phyloP scores from a whole-genome alignment of 1,140 invertebrate genomes.

The Orius insidiosus region DNA sequence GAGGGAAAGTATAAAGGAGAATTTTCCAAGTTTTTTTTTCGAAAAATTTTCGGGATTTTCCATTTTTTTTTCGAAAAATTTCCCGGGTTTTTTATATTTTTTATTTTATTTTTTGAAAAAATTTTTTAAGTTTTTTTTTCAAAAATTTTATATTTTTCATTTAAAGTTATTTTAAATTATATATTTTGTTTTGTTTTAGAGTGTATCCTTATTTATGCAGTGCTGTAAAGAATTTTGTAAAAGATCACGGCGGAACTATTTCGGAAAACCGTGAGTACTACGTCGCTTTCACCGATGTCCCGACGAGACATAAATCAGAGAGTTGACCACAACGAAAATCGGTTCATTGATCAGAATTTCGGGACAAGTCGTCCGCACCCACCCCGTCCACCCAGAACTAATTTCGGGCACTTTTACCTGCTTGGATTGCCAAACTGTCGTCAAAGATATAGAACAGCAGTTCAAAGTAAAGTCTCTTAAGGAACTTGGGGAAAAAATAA shows the following conservation, averaged over 20 bases:
- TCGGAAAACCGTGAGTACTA: slow-evolving; percentile 84
- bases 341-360: slow-evolving; percentile 88
- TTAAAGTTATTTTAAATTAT: slow-evolving; percentile 8
- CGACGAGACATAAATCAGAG: slow-evolving; percentile 80
- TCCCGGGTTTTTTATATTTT: no score
- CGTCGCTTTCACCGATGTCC: slow-evolving; percentile 83
- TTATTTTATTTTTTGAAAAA: no score
- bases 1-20: no score
- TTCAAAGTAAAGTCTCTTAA: slow-evolving; percentile 59
- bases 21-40: no score
- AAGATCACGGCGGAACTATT: slow-evolving; percentile 53
- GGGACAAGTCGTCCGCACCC: slow-evolving; percentile 94
- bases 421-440: slow-evolving; percentile 89
- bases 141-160: no score
- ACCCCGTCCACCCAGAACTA: slow-evolving; percentile 93
- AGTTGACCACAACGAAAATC: slow-evolving; percentile 87
- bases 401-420: slow-evolving; percentile 87
- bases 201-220: slow-evolving; percentile 88
- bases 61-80: no score
- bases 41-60: no score
- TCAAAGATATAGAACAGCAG: slow-evolving; percentile 93
- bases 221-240: slow-evolving; percentile 79
- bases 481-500: not conserved
- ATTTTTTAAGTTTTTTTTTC: no score
- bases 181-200: slow-evolving; percentile 36